Evolutionary conservation across 2,888 invertebrate genomes (phyloP), one percentile per base, ranked within the genome.

Genomic region (Heliconius charithonia): DNA sequence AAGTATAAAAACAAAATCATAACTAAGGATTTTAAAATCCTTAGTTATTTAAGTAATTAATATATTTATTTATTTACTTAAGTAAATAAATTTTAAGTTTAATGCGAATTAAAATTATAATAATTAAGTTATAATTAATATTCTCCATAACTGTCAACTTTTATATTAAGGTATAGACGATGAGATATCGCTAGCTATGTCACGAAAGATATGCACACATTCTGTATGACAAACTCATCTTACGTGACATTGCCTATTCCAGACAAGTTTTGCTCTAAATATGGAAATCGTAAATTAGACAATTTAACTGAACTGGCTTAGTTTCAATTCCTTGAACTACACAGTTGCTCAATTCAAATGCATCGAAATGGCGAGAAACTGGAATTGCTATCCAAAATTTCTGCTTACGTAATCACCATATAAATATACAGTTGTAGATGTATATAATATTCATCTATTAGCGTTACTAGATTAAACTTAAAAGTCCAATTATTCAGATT

Each of bases 301-400:
- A 32, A 72, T 59, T 59, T 10, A 59, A 72, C n/a, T 25, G 32
- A 16, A n/a, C 29, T 59, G n/a, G 32, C 32, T 72, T 59, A 72
- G 72, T 72, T 72, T 72, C 29, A 72, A 71, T 56, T 71, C 51
- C 29, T 32, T 32, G 13, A n/a, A 72, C 56, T 72, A 56, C 71
- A 32, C 22, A 56, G 56, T 72, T 67, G 67, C 41, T 67, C 66
- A 72, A 72, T 32, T 72, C 32, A 16, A 71, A 56, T 72, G 59
- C 56, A 32, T 59, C 56, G 32, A 72, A 72, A 13, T 72, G 37
- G 13, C 45, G 25, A 25, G 41, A 69, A 45, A 69, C 69, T 69
- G 13, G 16, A 72, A 72, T 72, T 72, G n/a, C 25, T 59, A 32
- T 37, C 32, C 72, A 32, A 72, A 32, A 72, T 72, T 56, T 29